Evolutionary conservation across 1,140 invertebrate species (phyloP), one percentile per base, ranked within the genome.

Genomic region (Drosophila kohkoa): DNA sequence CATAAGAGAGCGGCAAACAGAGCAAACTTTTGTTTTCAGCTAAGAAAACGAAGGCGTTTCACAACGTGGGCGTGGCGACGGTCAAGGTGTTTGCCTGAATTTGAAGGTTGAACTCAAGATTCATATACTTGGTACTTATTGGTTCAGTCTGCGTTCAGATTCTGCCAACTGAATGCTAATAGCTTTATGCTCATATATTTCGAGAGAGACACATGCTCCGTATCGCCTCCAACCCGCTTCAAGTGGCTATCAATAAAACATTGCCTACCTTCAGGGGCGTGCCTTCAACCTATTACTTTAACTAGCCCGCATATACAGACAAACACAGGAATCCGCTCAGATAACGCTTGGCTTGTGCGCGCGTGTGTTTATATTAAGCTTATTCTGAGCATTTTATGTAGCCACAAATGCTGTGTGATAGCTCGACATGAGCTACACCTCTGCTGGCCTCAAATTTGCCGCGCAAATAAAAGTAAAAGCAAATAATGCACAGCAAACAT

Each of bases 401-500:
- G 35, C 82, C 82, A 64, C 82, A 82, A 87, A 64, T 74, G 67
- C 77, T 51, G 52, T 51, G 51, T 51, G 55, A 59, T 73, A 46
- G 67, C 51, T 49, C 20, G 25, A 10, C 11, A 38, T 35, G 35
- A 11, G 35, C 45, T 60, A 13, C 41, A 58, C 38, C 59, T 30
- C 28, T 20, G 49, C 28, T 59, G 75, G 65, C 73, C 66, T 65
- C 38, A 49, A 68, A 65, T 69, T 80, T 82, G 72, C 69, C 67
- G 72, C 49, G 70, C 60, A 88, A 82, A 88, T 81, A 81, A 76
- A 81, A 81, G 59, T 68, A 75, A 81, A 85, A 74, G 78, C 81
- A 89, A 88, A 89, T 81, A 88, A 81, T 88, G 85, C 81, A 89
- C 71, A 25, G 85, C 80, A 90, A 90, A 90, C 85, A 89, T 89